Base-by-base conservation (phyloP, 2,797 vertebrate species). In the Echiichthys vipera region DNA sequence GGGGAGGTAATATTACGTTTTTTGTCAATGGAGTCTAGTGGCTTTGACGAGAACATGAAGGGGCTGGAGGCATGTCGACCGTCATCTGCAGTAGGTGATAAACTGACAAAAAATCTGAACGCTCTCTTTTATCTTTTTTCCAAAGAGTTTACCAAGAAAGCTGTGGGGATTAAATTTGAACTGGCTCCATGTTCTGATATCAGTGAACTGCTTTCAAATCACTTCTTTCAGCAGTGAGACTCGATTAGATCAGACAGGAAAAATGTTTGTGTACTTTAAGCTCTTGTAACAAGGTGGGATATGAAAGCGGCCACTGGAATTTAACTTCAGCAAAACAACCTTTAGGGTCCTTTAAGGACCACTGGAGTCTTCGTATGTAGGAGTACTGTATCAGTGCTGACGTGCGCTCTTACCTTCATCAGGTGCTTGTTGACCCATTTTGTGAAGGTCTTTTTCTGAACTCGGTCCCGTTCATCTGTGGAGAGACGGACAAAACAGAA, bases 401-500 rank as follows among this genome's bases (percentile, higher is more conserved):
- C 1, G 30, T 36, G 30, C 14, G 47, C 3, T 58, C 78, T 84
- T 91, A 98, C 98, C 97, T 98, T 99, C 87, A 97, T 94, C 70
- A 99, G 95, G 91, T 99, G 97, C 57, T 98, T 98, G 96, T 99
- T 99, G 92, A 98, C 96, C 98, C 98, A 99, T 96, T 99, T 99
- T 69, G 97, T 99, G 91, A 99, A 99, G 34, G 97, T 99, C 91
- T 99, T 99, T 88, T 99, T 99, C 94, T 99, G 97, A 40, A 99
- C 97, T 15, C 97, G 91, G 74, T 99, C 98, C 27, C 97, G 95
- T 85, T 99, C 98, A 90, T 99, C 98, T 99, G 94, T 36, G 79
- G 81, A 72, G 39, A 84, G 37, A 91, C 53, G 74, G 5, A 80
- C 0, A 20, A 76, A n/a, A 67, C 7, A 71, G 5, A 78, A 4